Evolutionary conservation across 1,140 invertebrate genomes (phyloP).

Genomic region (Trichonephila clavata): DNA sequence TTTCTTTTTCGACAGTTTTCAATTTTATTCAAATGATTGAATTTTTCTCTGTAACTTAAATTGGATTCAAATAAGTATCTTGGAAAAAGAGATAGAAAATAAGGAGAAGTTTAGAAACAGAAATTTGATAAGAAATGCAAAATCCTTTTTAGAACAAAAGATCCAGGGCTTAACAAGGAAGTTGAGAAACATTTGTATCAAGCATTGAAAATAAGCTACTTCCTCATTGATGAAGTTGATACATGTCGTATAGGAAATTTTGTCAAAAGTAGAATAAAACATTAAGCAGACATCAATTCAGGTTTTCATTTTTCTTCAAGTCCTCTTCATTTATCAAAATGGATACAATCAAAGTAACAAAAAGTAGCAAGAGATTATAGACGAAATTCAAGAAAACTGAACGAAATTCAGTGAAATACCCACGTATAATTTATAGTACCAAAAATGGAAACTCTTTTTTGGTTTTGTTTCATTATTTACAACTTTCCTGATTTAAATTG

Average conservation of each 20-base stretch:
- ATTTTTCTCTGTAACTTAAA: slow-evolving; percentile 4
- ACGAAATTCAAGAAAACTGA: too few relatives aligned
- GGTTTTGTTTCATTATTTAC: too few relatives aligned
- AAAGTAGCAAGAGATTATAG: too few relatives aligned
- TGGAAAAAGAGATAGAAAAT: not conserved
- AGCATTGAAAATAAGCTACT: not conserved
- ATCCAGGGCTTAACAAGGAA: not conserved
- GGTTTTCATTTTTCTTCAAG: too few relatives aligned
- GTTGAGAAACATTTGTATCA: not conserved
- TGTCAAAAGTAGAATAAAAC: too few relatives aligned
- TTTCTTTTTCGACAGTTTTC: not conserved
- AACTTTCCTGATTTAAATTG: too few relatives aligned
- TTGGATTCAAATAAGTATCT: slow-evolving; percentile 34
- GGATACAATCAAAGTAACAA: too few relatives aligned
- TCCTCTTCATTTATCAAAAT: too few relatives aligned
- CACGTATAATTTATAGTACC: too few relatives aligned
- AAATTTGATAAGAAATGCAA: not conserved
- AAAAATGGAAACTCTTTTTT: too few relatives aligned
- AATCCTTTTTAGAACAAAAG: not conserved
- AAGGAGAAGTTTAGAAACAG: not conserved
- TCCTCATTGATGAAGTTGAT: not conserved
- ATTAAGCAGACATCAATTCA: too few relatives aligned
- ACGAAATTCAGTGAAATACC: too few relatives aligned
- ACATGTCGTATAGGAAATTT: not conserved
- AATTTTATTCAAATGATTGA: not conserved